Evolutionary conservation across 2,888 invertebrate genomes (phyloP).

Genomic region (Metacarcinus magister): DNA sequence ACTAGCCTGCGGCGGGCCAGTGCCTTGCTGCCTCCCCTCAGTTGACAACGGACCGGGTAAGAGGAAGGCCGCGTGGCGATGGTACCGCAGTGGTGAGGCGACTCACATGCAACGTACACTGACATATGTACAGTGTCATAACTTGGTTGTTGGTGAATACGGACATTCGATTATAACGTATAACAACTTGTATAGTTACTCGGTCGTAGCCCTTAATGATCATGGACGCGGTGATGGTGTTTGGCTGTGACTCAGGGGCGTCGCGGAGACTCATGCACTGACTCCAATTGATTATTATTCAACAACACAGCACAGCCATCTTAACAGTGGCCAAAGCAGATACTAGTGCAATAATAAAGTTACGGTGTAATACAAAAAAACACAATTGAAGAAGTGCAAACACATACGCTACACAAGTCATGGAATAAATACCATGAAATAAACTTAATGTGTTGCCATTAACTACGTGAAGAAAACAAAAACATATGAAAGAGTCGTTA

Average conservation of each 20-base stretch:
- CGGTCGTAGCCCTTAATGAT: not conserved
- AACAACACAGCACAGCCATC: conserved; percentile 8
- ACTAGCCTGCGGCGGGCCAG: not conserved
- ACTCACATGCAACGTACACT: not conserved
- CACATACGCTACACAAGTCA: not conserved
- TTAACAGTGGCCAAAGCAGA: not conserved
- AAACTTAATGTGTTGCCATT: not conserved
- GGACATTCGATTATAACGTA: not conserved
- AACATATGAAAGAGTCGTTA: not conserved
- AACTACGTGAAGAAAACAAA: not conserved
- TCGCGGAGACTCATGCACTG: conserved; percentile 33
- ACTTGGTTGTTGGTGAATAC: not conserved
- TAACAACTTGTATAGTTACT: not conserved
- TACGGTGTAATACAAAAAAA: not conserved
- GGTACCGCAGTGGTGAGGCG: not conserved
- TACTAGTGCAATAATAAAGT: not conserved
- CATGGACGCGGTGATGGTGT: not conserved
- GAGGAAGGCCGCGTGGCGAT: not conserved
- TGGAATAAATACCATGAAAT: not conserved
- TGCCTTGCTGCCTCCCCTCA: not conserved
- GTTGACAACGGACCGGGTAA: not conserved
- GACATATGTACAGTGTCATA: not conserved
- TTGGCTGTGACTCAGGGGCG: conserved; percentile 4
- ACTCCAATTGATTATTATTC: conserved; percentile 21
- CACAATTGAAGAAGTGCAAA: not conserved